Conservation (phyloP, 2,797 vertebrate species). For the Parambassis ranga region DNA sequence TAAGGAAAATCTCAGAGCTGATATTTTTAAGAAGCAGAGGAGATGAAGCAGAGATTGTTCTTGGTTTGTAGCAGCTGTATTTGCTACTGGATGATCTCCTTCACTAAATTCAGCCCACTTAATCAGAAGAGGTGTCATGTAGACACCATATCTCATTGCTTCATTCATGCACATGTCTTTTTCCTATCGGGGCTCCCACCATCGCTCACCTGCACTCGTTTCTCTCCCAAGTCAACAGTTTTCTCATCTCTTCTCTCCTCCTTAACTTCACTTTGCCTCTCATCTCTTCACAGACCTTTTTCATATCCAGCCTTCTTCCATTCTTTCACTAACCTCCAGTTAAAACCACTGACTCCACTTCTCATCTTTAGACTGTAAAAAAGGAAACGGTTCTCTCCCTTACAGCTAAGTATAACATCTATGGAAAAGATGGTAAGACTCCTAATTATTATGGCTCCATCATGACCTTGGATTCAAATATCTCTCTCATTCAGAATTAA, state of each 20-base stretch:
- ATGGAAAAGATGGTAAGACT: too few relatives aligned
- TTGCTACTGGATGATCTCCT: not conserved
- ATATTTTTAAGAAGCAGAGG: not conserved
- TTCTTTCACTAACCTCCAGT: too few relatives aligned
- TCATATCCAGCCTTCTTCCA: not conserved
- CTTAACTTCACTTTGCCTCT: not conserved
- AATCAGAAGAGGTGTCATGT: not conserved
- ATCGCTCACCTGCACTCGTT: not conserved
- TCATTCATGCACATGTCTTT: not conserved
- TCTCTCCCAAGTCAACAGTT: not conserved
- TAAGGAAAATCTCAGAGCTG: not conserved
- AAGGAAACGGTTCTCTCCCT: too few relatives aligned
- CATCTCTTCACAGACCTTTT: not conserved
- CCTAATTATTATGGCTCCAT: too few relatives aligned
- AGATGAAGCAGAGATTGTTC: not conserved
- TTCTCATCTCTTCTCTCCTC: not conserved
- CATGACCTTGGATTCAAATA: too few relatives aligned
- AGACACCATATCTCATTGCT: not conserved
- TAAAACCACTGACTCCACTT: too few relatives aligned
- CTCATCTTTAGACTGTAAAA: too few relatives aligned
- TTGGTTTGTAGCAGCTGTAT: not conserved
- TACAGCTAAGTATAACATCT: too few relatives aligned
- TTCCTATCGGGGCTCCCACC: not conserved
- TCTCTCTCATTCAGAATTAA: too few relatives aligned
- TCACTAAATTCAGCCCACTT: not conserved